A percentile compares a stretch with the other conserved stretches of the same genome.
phyloP scores from a whole-genome alignment of 64 coral and sea anemone species.

The Trachythela sp. region DNA sequence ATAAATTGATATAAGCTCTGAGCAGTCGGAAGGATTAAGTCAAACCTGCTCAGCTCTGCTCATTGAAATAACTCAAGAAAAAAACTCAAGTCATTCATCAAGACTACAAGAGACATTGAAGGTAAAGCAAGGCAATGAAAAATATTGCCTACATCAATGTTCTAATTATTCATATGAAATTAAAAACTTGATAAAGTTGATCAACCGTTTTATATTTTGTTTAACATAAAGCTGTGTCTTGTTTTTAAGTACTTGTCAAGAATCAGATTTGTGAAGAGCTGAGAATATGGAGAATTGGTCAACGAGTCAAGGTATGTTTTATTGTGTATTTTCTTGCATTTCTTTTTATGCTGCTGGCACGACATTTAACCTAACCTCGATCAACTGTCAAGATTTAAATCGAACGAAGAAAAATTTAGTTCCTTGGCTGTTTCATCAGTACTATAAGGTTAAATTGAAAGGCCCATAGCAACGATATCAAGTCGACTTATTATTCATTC shows the following conservation, averaged over 20 bases:
- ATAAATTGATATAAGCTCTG: conserved; percentile 18
- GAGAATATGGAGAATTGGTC: neutral
- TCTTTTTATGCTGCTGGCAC: neutral
- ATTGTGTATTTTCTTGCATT: neutral
- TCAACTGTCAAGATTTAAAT: neutral
- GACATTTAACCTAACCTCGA: neutral
- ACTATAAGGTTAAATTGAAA: neutral
- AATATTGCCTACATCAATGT: neutral
- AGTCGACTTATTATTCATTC: neutral
- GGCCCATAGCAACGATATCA: neutral
- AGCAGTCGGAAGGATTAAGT: conserved; percentile 22
- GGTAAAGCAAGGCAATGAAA: neutral
- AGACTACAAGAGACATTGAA: neutral
- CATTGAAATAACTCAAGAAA: neutral
- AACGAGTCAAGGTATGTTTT: neutral
- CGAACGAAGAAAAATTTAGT: neutral
- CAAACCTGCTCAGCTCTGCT: conserved; percentile 5
- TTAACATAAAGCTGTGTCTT: neutral
- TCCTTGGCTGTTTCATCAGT: neutral
- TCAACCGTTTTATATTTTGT: conserved; percentile 19
- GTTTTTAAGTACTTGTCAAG: neutral
- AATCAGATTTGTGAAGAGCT: neutral
- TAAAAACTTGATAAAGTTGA: neutral
- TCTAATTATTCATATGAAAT: neutral
- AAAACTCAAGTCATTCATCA: neutral